Percentiles rank a stretch among this genome's conserved stretches.
These are phyloP conservation scores for Cyprinella venusta DNA, from an alignment of 2,797 vertebrate genomes.

Conservation along the genomic window DNA sequence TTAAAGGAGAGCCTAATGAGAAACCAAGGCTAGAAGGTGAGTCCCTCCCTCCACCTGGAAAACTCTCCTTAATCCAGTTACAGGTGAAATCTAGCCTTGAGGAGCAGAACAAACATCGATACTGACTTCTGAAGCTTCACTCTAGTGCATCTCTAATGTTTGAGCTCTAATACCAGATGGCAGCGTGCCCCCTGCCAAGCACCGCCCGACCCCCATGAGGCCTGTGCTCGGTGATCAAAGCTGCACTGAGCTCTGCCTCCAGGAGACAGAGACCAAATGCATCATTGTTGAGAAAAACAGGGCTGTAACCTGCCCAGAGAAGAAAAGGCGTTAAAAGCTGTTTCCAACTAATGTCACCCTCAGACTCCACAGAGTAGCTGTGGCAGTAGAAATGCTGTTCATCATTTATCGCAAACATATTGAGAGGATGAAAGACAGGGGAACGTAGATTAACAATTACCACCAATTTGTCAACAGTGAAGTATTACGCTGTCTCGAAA, in stretches of 20 bases:
- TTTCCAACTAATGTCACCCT: neutral
- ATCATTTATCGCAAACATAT: constrained; percentile 2
- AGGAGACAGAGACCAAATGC: constrained; percentile 32
- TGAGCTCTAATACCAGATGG: constrained; percentile 40
- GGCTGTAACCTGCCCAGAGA: constrained; percentile 22
- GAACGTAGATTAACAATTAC: neutral
- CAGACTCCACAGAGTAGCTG: neutral
- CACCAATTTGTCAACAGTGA: neutral
- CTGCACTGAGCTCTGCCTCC: constrained; percentile 27
- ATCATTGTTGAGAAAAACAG: constrained; percentile 5
- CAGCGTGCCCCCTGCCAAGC: constrained; percentile 20
- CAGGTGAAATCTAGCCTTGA: constrained; percentile 17
- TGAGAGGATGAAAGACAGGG: neutral
- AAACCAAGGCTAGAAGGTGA: neutral
- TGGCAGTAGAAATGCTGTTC: neutral
- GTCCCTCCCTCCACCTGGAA: neutral
- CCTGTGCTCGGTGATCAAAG: constrained; percentile 48
- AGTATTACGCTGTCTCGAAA: neutral
- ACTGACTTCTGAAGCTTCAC: constrained; percentile 7
- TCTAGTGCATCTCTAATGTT: constrained; percentile 33
- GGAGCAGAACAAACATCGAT: constrained; percentile 6
- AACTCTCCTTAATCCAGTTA: constrained; percentile 4
- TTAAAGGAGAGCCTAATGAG: neutral
- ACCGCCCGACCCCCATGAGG: constrained; percentile 11
- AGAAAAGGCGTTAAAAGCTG: neutral